phyloP scores from a whole-genome alignment of 1,140 invertebrate genomes.

The Drosophila repleta region DNA sequence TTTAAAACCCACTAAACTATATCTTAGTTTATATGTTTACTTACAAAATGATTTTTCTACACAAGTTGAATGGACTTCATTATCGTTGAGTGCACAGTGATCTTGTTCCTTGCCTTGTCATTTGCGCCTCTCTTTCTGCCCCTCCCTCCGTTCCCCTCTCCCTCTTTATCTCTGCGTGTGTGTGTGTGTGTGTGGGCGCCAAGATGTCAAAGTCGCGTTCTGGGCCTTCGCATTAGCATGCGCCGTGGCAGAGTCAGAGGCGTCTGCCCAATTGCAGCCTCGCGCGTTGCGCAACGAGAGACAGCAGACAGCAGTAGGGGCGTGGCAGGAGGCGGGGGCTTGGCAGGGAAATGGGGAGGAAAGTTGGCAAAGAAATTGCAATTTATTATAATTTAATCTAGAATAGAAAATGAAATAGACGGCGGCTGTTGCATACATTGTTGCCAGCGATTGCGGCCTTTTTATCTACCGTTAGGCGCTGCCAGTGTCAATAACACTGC shows the following conservation, averaged over 20 bases:
- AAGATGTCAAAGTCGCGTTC: slow-evolving; percentile 46
- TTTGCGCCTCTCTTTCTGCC: no score
- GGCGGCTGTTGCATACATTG: slow-evolving; percentile 64
- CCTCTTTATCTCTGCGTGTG: not conserved
- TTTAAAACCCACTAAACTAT: no score
- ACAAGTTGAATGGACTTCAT: slow-evolving; percentile 16
- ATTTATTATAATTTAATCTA: slow-evolving; percentile 82
- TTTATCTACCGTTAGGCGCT: slow-evolving; percentile 76
- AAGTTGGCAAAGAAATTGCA: slow-evolving; percentile 55
- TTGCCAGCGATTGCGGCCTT: slow-evolving; percentile 66
- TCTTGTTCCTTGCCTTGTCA: slow-evolving; percentile 7
- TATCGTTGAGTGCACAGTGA: slow-evolving; percentile 10
- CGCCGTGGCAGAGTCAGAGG: slow-evolving; percentile 6
- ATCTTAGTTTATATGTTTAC: not conserved
- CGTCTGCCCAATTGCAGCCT: slow-evolving; percentile 21
- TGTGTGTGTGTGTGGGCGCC: slow-evolving; percentile 33
- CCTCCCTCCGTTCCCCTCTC: not conserved
- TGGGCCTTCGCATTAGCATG: slow-evolving; percentile 41
- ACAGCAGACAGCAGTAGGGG: not conserved
- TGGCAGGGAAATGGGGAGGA: not conserved
- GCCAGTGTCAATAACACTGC: slow-evolving; percentile 74
- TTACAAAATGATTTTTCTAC: not conserved
- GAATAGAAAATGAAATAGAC: slow-evolving; percentile 78
- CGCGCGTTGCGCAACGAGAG: slow-evolving; percentile 65
- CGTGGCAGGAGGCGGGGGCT: not conserved